Percentiles rank a stretch among this genome's conserved stretches.
Conservation (phyloP, 2,888 invertebrate genomes). For the Margaritifera margaritifera region DNA sequence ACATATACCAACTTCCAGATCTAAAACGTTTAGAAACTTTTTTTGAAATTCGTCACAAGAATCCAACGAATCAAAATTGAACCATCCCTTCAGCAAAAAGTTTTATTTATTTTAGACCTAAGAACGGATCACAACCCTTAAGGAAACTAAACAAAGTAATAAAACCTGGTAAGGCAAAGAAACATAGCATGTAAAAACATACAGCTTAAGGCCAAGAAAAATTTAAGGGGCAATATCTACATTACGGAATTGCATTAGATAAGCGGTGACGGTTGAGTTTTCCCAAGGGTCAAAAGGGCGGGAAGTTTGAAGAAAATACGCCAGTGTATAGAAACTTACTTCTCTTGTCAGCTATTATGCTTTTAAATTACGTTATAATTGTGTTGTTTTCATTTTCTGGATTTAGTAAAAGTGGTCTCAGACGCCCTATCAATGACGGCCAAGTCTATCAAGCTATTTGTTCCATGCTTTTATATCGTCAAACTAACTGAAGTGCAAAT, state of each 20-base stretch:
- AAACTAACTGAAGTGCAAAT: too few relatives aligned
- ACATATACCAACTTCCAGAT: too few relatives aligned
- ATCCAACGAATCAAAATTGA: too few relatives aligned
- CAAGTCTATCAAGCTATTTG: too few relatives aligned
- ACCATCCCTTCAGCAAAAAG: too few relatives aligned
- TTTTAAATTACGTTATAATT: slow-evolving; percentile 1
- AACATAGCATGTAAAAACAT: too few relatives aligned
- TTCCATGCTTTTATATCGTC: too few relatives aligned
- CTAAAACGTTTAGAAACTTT: too few relatives aligned
- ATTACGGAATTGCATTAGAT: too few relatives aligned
- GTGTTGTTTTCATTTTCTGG: slow-evolving; percentile 1
- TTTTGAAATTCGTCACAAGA: too few relatives aligned
- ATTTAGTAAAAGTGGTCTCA: background rate
- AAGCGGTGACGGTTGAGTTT: background rate
- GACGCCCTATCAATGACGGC: background rate
- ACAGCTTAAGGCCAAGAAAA: too few relatives aligned
- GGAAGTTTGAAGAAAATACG: background rate
- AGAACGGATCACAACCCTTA: background rate
- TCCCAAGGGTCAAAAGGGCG: background rate
- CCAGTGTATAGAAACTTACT: slow-evolving; percentile 1
- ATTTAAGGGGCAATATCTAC: too few relatives aligned
- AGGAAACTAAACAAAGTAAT: background rate
- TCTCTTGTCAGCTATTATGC: slow-evolving; percentile 1
- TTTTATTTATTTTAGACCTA: background rate
- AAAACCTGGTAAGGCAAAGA: background rate